Percentiles rank a stretch among this genome's conserved stretches.
phyloP scores from a whole-genome alignment of 2,888 invertebrate species.

The Apamea sordens region DNA sequence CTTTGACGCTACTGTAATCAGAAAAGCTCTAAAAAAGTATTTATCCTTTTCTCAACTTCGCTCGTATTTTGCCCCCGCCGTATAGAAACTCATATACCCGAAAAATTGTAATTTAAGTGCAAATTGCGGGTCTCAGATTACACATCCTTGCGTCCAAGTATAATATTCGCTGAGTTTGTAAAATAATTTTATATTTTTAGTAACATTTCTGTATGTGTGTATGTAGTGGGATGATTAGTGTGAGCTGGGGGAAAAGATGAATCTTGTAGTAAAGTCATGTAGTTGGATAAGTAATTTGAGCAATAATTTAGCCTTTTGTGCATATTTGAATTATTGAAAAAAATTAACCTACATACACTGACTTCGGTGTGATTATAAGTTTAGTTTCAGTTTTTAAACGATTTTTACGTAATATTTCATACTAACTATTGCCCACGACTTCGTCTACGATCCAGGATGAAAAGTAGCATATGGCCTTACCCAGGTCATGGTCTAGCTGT shows the following conservation, averaged over 20 bases:
- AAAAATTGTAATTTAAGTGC: constrained; percentile 67
- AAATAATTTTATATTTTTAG: constrained; percentile 53
- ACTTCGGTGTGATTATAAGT: not conserved
- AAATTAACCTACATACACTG: not conserved
- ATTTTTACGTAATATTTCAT: not conserved
- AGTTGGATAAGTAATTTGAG: not conserved
- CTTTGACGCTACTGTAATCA: constrained; percentile 43
- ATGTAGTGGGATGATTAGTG: constrained; percentile 26
- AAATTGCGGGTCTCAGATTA: constrained; percentile 63
- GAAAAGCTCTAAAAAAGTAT: constrained; percentile 51
- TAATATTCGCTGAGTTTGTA: constrained; percentile 45
- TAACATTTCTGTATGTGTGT: constrained; percentile 37
- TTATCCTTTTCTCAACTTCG: constrained; percentile 53
- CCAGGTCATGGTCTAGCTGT: not conserved
- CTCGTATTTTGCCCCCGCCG: constrained; percentile 46
- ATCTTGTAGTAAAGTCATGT: not conserved
- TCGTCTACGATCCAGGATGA: not conserved
- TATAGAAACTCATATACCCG: constrained; percentile 56
- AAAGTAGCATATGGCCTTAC: not conserved
- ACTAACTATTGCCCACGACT: not conserved
- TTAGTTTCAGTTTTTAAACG: not conserved
- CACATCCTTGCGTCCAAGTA: constrained; percentile 55
- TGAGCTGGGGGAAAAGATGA: constrained; percentile 7
- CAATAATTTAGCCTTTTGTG: not conserved
- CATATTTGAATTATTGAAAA: not conserved